Base-by-base conservation (phyloP, 2,797 vertebrate genomes). In the Thripadectes ignobilis region DNA sequence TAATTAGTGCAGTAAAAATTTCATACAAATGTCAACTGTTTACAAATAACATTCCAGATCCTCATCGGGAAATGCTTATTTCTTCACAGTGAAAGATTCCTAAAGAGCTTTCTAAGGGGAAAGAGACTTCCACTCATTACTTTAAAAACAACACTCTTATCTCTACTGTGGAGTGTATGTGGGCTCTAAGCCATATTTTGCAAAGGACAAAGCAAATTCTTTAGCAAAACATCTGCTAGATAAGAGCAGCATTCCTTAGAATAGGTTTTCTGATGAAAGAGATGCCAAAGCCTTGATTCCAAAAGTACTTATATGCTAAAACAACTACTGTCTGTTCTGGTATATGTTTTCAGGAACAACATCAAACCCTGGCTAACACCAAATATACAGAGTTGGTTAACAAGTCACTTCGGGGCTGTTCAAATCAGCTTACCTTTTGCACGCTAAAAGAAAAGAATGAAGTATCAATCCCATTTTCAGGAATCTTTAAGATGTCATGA, bases 201-300 rank as follows among this genome's bases (percentile, higher is more conserved):
- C 45, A 68, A 90, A 86, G 51, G 89, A 91, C 89, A 91, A 94
- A 96, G 79, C 59, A 91, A 89, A 95, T 88, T 93, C 76, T 94
- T 96, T 36, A 88, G 67, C 8, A 6, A 76, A 96, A 93, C 94
- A 93, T 96, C 79, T 90, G 88, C 88, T 82, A 88, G 85, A 91
- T 96, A 94, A 94, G 79, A 84, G 55, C 48, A 93, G 48, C 69
- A 79, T 96, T 95, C 92, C 82, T 93, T 69, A 91, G 79, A 91
- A 84, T 81, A 92, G 85, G 79, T 94, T 97, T 95, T 76, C 76
- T 90, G 88, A 95, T 95, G 83, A 95, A 95, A 94, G 89, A 91
- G 77, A 62, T 83, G 79, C 73, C 59, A 86, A 93, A 93, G 41
- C 68, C 77, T 81, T 65, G 83, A 57, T 96, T 93, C 69, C 49